Evolutionary conservation across 30 jellyfish, hydroid and myxozoan genomes (phyloP).

Genomic region (Cassiopea xamachana): DNA sequence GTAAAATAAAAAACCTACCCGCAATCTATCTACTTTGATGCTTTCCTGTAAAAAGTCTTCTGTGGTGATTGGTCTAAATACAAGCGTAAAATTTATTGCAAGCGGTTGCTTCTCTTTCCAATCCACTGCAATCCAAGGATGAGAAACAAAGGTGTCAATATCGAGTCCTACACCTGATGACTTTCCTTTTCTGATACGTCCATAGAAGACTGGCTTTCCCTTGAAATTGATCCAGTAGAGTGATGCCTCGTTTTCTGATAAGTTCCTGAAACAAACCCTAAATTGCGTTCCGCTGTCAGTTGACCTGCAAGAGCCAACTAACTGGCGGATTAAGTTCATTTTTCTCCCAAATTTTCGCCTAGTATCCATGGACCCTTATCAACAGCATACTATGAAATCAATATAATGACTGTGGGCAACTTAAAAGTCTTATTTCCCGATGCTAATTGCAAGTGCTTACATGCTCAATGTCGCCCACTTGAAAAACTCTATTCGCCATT

Average conservation of each 20-base stretch:
- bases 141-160: constrained; percentile 80
- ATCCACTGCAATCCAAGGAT: constrained; percentile 94
- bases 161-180: constrained; percentile 64
- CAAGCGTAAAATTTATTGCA: constrained; percentile 44
- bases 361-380: neutral
- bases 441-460: neutral
- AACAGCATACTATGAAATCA: neutral
- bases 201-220: constrained; percentile 72
- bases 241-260: constrained; percentile 62
- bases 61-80: constrained; percentile 48
- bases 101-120: constrained; percentile 11
- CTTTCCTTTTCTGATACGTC: constrained; percentile 56
- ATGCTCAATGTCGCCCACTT: neutral
- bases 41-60: constrained; percentile 27
- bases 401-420: neutral
- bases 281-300: constrained; percentile 27
- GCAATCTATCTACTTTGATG: constrained; percentile 12
- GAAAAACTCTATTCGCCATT: neutral
- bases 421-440: neutral
- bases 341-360: neutral
- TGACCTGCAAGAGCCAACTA: constrained; percentile 70
- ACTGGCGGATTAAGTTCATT: neutral
- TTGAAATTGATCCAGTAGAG: constrained; percentile 87
- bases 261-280: constrained; percentile 72
- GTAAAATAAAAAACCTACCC: constrained; percentile 1